Evolutionary conservation across 2,113 vertebrate genomes (phyloP).

Genomic region (Python bivittatus): DNA sequence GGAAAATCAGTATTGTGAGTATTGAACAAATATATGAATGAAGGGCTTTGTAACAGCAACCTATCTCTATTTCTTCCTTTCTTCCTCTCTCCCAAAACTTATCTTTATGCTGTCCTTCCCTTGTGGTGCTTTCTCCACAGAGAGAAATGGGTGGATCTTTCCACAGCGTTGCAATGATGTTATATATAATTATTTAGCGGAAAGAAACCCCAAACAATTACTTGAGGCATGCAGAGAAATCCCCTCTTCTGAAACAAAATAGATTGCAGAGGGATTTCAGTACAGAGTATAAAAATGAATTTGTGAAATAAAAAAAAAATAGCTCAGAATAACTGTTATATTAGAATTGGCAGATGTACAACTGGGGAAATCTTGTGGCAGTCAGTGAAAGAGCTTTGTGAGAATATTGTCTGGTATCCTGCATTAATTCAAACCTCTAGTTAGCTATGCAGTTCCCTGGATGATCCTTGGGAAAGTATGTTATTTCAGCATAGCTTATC

Average conservation of each 20-base stretch:
- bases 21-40: neutral
- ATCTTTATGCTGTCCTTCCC: neutral
- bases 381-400: neutral
- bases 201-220: neutral
- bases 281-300: neutral
- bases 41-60: neutral
- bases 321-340: neutral
- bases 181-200: neutral
- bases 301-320: neutral
- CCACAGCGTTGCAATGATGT: neutral
- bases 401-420: neutral
- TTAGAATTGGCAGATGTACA: neutral
- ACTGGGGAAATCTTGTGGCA: neutral
- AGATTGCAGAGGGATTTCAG: neutral
- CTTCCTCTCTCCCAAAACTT: neutral
- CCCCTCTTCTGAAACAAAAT: neutral
- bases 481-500: neutral
- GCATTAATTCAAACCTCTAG: constrained; percentile 6
- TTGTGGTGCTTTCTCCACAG: neutral
- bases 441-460: neutral
- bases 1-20: neutral
- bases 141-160: neutral
- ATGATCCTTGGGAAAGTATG: neutral
- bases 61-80: neutral
- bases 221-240: neutral